A percentile compares a stretch with the other conserved stretches of the same genome.
Evolutionary conservation across 2,797 vertebrate genomes (phyloP).

Genomic region (Argentina silus): DNA sequence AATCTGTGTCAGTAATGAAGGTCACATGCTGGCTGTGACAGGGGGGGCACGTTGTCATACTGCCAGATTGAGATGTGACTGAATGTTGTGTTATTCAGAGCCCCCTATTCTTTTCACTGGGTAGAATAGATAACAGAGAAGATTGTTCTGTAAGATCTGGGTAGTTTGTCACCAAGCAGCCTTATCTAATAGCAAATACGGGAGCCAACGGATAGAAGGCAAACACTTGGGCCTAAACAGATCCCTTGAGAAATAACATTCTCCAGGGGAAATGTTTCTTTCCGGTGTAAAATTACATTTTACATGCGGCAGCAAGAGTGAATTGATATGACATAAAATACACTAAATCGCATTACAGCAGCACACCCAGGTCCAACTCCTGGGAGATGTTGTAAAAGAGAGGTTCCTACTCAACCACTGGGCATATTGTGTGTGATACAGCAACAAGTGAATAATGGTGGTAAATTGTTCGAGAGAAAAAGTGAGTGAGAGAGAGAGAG

Average conservation of each 20-base stretch:
- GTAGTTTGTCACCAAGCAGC: background rate
- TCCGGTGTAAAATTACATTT: background rate
- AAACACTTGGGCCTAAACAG: background rate
- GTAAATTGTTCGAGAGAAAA: background rate
- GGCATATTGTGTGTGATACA: background rate
- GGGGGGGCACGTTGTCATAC: constrained; percentile 15
- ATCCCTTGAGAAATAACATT: background rate
- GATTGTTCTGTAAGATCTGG: constrained; percentile 10
- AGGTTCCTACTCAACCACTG: background rate
- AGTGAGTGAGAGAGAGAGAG: background rate
- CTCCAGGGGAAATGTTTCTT: background rate
- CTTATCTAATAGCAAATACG: constrained; percentile 27
- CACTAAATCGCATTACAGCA: too few species aligned
- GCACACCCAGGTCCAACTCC: too few species aligned
- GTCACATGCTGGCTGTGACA: constrained; percentile 73
- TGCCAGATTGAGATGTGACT: constrained; percentile 12
- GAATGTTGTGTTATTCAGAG: constrained; percentile 26
- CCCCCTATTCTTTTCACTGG: constrained; percentile 39
- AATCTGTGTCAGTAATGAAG: constrained; percentile 81
- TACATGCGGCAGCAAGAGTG: background rate
- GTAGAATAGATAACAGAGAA: constrained; percentile 22
- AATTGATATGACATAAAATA: background rate
- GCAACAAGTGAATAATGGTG: background rate
- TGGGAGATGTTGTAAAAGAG: background rate
- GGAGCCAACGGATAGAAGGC: background rate